Percentiles rank a stretch among this genome's conserved stretches.
Conservation (phyloP, 2,797 vertebrate species). For the Prunella strophiata region DNA sequence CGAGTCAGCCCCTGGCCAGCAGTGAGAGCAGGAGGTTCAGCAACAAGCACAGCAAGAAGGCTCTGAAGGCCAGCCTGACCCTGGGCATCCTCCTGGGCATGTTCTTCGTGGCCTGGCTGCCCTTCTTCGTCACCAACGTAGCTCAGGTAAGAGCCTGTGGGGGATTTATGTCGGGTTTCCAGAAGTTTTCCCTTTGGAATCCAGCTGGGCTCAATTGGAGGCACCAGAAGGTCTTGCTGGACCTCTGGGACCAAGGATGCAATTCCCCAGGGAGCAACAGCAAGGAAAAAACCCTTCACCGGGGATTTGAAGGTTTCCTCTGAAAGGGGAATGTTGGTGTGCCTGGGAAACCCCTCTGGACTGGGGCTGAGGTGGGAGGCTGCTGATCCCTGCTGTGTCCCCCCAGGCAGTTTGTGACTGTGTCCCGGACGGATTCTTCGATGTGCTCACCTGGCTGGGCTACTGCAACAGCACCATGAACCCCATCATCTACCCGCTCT, state of each 20-base stretch:
- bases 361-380: not conserved
- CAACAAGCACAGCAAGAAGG: conserved; percentile 91
- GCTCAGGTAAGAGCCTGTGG: conserved; percentile 81
- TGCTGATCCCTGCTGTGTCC: not conserved
- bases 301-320: not conserved
- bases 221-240: not conserved
- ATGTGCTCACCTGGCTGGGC: conserved; percentile 95
- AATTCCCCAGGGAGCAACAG: not conserved
- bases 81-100: conserved; percentile 93
- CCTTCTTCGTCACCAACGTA: conserved; percentile 94
- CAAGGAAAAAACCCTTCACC: not conserved
- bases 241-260: not conserved
- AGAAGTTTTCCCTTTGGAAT: not conserved
- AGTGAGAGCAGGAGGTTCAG: conserved; percentile 83
- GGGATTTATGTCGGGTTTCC: fast-evolving
- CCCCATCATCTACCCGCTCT: conserved; percentile 97
- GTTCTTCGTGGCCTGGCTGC: conserved; percentile 95
- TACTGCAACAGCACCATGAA: conserved; percentile 99
- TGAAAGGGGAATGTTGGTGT: fast-evolving
- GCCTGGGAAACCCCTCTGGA: not conserved
- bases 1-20: conserved; percentile 55
- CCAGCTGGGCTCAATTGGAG: not conserved
- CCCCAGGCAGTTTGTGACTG: conserved; percentile 91
- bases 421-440: conserved; percentile 85
- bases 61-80: conserved; percentile 94